Evolutionary conservation across 2,113 vertebrate species (phyloP).

Genomic region (Vidua chalybeata): DNA sequence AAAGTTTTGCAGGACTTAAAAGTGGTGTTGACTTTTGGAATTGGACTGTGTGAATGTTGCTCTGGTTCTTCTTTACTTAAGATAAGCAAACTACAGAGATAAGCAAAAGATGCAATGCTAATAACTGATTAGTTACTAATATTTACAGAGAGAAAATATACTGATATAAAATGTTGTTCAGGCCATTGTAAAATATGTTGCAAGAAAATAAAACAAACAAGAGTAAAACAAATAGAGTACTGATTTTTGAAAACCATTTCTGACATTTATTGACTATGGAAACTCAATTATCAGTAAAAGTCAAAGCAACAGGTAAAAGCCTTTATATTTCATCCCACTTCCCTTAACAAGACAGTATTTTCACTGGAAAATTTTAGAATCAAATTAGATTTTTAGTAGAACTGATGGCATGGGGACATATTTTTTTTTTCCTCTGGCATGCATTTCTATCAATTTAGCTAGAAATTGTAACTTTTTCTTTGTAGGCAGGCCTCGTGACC

Average conservation of each 20-base stretch:
- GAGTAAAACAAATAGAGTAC: not conserved
- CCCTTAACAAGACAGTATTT: not conserved
- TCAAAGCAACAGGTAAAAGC: not conserved
- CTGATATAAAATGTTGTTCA: not conserved
- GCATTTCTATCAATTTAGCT: not conserved
- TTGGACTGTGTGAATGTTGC: accelerated
- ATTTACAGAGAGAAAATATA: not conserved
- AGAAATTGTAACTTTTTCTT: not conserved
- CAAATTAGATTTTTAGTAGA: not conserved
- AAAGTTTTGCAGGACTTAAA: not conserved
- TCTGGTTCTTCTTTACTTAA: not conserved
- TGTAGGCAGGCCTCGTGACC: not conserved
- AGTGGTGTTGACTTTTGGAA: not conserved
- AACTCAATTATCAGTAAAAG: not conserved
- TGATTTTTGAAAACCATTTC: not conserved
- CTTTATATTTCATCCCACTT: not conserved
- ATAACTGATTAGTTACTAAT: not conserved
- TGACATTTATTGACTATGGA: not conserved
- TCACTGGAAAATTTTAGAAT: not conserved
- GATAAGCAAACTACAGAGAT: not conserved
- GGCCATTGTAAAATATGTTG: not conserved
- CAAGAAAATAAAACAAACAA: not conserved
- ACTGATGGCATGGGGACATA: not conserved
- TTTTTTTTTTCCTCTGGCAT: not conserved
- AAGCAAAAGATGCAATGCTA: not conserved